Evolutionary conservation across 2,797 vertebrate species (phyloP).

Genomic region (Fundulus diaphanus): DNA sequence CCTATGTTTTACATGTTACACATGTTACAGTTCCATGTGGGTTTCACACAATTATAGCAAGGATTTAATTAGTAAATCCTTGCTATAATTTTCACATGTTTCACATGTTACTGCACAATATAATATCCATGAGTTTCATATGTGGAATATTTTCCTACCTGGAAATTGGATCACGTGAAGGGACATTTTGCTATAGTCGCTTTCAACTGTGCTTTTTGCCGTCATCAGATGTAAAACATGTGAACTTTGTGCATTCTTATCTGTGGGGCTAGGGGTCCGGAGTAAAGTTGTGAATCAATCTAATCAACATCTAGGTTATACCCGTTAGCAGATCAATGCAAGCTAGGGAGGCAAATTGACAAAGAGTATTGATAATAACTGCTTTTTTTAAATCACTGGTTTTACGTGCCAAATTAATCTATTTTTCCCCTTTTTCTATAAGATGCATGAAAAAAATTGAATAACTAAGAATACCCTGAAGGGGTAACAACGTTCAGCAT

Average conservation of each 20-base stretch:
- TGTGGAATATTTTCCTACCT: not conserved
- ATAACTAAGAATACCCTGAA: not conserved
- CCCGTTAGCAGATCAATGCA: not conserved
- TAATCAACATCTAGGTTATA: not conserved
- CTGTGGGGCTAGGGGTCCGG: not conserved
- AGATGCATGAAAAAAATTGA: not conserved
- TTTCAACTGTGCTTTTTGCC: not conserved
- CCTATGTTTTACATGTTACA: no score
- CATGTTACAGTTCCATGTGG: no score
- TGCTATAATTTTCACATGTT: not conserved
- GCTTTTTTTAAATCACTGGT: slow-evolving; percentile 5
- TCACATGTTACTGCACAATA: not conserved
- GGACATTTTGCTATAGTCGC: not conserved
- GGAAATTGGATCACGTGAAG: not conserved
- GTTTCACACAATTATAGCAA: no score
- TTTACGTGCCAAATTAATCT: slow-evolving; percentile 8
- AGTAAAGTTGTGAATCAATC: not conserved
- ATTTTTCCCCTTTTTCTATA: not conserved
- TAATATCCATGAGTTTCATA: not conserved
- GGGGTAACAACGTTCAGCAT: not conserved
- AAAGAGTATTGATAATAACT: not conserved
- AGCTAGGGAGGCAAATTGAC: not conserved
- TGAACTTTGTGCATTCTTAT: not conserved
- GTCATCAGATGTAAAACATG: not conserved
- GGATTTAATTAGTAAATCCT: no score